Evolutionary conservation across 2,888 invertebrate genomes (phyloP).

Genomic region (Hymenopus coronatus): DNA sequence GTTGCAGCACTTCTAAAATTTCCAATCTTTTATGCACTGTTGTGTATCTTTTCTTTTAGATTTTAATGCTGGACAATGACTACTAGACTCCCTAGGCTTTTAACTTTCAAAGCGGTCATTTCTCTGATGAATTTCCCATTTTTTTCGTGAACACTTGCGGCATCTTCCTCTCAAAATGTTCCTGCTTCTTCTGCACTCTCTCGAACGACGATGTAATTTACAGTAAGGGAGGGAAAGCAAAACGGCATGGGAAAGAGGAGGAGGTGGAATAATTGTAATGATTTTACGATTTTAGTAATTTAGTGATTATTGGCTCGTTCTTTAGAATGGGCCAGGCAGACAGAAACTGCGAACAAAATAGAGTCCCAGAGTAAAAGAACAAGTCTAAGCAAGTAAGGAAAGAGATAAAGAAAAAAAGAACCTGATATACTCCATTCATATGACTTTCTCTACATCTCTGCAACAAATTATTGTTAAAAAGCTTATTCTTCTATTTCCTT

Average conservation of each 20-base stretch:
- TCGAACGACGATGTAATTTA: neutral
- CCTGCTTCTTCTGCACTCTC: neutral
- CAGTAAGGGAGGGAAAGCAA: neutral
- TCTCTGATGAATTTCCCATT: slow-evolving; percentile 2
- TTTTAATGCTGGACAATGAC: neutral
- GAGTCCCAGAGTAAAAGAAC: neutral
- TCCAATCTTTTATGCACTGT: neutral
- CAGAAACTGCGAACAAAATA: neutral
- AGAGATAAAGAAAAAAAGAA: neutral
- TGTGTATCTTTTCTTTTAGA: neutral
- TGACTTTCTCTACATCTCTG: too few relatives aligned
- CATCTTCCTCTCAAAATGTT: neutral
- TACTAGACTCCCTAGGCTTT: neutral
- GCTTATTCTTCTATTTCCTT: too few relatives aligned
- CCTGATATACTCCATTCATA: too few relatives aligned
- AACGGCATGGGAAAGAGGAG: neutral
- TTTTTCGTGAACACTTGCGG: neutral
- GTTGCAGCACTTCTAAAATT: neutral
- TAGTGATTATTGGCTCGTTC: neutral
- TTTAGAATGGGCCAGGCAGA: neutral
- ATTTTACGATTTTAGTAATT: slow-evolving; percentile 26
- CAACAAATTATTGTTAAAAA: too few relatives aligned
- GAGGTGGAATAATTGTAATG: slow-evolving; percentile 23
- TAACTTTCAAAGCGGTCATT: slow-evolving; percentile 6
- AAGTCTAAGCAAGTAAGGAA: neutral